These are phyloP conservation scores for Macrostomum cliftonense DNA, from an alignment of 2,888 invertebrate genomes.

Conservation along the genomic window DNA sequence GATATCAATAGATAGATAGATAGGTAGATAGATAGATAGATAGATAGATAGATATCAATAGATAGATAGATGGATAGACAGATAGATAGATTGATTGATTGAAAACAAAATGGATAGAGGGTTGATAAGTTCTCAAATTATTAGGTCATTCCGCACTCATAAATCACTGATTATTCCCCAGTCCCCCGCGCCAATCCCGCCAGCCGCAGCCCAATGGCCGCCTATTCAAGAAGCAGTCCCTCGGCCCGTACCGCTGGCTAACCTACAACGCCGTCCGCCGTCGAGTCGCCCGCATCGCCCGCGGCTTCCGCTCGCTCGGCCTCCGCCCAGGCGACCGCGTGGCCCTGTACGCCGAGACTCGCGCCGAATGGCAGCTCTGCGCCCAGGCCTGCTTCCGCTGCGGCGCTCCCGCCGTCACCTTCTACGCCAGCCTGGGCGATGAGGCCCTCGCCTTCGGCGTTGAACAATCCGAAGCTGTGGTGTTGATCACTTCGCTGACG, in stretches of 20 bases:
- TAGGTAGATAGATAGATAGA: too few relatives aligned
- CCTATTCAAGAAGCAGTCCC: conserved; percentile 42
- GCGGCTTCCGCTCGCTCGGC: conserved; percentile 62
- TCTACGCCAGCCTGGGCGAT: conserved; percentile 87
- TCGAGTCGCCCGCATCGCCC: conserved; percentile 58
- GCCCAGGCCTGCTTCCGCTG: conserved; percentile 88
- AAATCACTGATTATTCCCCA: too few relatives aligned
- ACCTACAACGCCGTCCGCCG: conserved; percentile 57
- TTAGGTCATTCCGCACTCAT: too few relatives aligned
- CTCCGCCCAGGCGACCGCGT: conserved; percentile 52
- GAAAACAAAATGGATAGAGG: too few relatives aligned
- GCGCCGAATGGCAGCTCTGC: conserved; percentile 90
- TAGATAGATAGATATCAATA: too few relatives aligned
- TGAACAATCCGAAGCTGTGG: conserved; percentile 80
- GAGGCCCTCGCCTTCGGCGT: conserved; percentile 89
- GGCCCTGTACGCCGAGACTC: conserved; percentile 85
- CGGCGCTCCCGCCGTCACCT: conserved; percentile 79
- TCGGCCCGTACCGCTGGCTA: conserved; percentile 81
- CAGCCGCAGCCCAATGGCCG: conserved; percentile 58
- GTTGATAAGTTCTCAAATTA: too few relatives aligned
- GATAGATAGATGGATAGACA: too few relatives aligned
- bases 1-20: too few relatives aligned
- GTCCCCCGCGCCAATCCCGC: too few relatives aligned
- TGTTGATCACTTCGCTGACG: conserved; percentile 76
- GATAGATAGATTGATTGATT: too few relatives aligned